Evolutionary conservation across 2,797 vertebrate genomes (phyloP).

Genomic region (Trematomus bernacchii): DNA sequence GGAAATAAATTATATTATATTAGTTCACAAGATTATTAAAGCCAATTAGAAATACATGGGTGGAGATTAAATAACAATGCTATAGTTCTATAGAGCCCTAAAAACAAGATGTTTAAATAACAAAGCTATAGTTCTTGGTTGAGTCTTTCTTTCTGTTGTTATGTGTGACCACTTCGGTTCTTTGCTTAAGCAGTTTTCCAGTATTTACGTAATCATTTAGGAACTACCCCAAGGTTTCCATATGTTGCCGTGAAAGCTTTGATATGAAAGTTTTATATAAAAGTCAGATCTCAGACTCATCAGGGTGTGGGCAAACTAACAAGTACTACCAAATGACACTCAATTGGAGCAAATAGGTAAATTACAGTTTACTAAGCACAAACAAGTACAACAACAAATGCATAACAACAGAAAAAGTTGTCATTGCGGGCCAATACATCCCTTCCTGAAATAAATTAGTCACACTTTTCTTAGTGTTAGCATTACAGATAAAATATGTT

Average conservation of each 20-base stretch:
- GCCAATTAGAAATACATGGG: accelerated
- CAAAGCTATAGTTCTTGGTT: background rate
- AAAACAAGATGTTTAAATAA: no score
- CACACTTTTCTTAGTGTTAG: background rate
- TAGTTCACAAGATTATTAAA: background rate
- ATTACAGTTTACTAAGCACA: no score
- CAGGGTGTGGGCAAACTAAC: no score
- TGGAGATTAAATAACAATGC: background rate
- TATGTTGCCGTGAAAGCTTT: background rate
- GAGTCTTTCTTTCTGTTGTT: background rate
- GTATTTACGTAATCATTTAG: background rate
- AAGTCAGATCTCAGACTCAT: background rate
- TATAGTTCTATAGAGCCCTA: background rate
- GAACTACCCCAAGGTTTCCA: background rate
- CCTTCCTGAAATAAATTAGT: background rate
- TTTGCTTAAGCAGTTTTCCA: background rate
- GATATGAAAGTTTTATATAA: background rate
- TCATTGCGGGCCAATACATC: background rate
- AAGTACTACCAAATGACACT: no score
- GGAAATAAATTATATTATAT: conserved; percentile 33
- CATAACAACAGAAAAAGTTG: no score
- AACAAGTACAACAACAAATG: no score
- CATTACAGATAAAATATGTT: background rate
- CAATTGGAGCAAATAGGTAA: background rate
- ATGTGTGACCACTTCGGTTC: background rate